Conservation (phyloP, 2,113 vertebrate species). For the Embiotoca jacksoni region DNA sequence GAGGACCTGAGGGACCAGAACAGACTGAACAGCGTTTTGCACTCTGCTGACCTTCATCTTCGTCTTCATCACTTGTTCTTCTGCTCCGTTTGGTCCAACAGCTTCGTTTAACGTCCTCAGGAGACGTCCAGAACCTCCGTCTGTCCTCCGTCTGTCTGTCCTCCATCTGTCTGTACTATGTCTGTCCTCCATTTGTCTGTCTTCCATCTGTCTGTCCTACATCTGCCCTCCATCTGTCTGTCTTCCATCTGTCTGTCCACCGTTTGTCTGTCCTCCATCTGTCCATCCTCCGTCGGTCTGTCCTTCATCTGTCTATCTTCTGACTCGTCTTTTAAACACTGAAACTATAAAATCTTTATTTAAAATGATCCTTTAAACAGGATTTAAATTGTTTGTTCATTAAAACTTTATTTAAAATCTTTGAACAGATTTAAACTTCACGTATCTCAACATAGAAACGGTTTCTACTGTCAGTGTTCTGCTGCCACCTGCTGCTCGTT, state of each 20-base stretch:
- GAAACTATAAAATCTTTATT: too few species aligned
- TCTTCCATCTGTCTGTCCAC: background rate
- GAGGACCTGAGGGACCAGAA: slow-evolving; percentile 43
- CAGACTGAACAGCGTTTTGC: slow-evolving; percentile 47
- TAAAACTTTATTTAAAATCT: too few species aligned
- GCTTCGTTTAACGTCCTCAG: slow-evolving; percentile 46
- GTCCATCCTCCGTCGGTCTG: too few species aligned
- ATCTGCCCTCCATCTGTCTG: too few species aligned
- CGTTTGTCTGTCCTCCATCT: too few species aligned
- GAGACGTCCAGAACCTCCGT: slow-evolving; percentile 13
- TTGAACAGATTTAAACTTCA: too few species aligned
- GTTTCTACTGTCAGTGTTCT: too few species aligned
- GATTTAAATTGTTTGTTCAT: too few species aligned
- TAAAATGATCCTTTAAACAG: too few species aligned
- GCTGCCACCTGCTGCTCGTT: slow-evolving; percentile 23
- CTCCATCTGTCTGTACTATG: background rate
- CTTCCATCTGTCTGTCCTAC: background rate
- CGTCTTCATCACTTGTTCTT: slow-evolving; percentile 39
- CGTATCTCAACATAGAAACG: too few species aligned
- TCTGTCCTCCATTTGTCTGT: background rate
- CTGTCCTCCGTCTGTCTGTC: background rate
- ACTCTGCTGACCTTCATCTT: slow-evolving; percentile 56
- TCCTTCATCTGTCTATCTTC: too few species aligned
- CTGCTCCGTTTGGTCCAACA: slow-evolving; percentile 61
- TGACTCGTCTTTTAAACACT: too few species aligned